Evolutionary conservation across 2,888 invertebrate species (phyloP).

Genomic region (Polymixis lichenea): DNA sequence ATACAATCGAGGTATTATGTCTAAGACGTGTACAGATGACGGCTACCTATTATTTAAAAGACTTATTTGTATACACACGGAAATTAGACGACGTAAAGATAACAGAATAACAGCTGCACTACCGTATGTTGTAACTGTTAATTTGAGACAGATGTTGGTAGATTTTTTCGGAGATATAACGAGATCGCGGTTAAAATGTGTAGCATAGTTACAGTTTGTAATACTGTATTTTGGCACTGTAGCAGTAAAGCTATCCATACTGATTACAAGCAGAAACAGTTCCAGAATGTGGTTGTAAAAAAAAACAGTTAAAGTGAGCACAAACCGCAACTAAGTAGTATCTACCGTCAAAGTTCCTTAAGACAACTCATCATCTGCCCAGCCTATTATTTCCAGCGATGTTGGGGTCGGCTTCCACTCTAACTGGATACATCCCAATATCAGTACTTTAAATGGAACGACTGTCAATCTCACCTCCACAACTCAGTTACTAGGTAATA

Average conservation of each 20-base stretch:
- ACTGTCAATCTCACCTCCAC: too few relatives aligned
- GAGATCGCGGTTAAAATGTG: background rate
- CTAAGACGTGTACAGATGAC: slow-evolving; percentile 61
- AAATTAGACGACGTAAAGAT: slow-evolving; percentile 41
- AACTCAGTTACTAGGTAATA: too few relatives aligned
- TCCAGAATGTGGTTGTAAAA: background rate
- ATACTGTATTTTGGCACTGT: background rate
- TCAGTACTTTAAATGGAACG: too few relatives aligned
- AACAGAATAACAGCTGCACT: slow-evolving; percentile 34
- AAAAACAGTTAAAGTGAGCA: background rate
- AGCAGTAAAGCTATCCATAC: background rate
- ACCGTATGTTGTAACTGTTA: slow-evolving; percentile 22
- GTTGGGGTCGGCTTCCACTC: too few relatives aligned
- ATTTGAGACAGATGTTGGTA: slow-evolving; percentile 18
- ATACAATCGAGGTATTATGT: slow-evolving; percentile 68
- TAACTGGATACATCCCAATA: too few relatives aligned
- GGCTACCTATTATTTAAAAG: slow-evolving; percentile 47
- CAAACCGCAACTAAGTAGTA: background rate
- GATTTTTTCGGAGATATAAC: background rate
- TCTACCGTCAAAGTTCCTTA: background rate
- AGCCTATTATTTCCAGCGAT: too few relatives aligned
- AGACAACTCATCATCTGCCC: background rate
- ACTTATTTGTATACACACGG: slow-evolving; percentile 46
- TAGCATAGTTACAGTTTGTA: background rate
- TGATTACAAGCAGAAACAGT: background rate